Conservation (phyloP, 2,113 vertebrate genomes). For the Ceratotherium simum region DNA sequence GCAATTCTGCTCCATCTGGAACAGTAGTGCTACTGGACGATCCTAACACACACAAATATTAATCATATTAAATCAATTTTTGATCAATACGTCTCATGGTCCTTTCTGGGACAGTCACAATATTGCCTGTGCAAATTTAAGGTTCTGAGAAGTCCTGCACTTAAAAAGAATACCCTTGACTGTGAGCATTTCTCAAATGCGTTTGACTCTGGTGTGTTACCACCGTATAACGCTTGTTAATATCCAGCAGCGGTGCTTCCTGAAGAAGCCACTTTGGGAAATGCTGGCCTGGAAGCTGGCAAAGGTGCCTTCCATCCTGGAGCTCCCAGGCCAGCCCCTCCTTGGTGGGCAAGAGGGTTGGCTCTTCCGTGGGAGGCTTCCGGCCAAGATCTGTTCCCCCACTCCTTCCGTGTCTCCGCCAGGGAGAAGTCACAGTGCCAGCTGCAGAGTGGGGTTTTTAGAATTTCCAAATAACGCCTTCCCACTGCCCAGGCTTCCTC, state of each 20-base stretch:
- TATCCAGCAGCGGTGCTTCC: not conserved
- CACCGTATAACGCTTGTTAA: not conserved
- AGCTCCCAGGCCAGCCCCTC: not conserved
- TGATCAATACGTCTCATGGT: not conserved
- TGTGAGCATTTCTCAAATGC: not conserved
- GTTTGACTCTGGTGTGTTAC: not conserved
- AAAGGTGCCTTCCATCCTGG: not conserved
- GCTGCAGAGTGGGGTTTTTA: not conserved
- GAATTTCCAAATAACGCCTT: slow-evolving; percentile 41
- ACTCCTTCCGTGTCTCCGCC: not conserved
- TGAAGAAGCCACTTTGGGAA: not conserved
- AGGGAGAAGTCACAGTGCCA: not conserved
- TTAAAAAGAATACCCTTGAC: not conserved
- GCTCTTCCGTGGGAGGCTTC: not conserved
- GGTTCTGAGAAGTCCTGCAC: not conserved
- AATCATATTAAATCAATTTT: not conserved
- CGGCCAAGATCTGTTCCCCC: not conserved
- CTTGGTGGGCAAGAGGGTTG: not conserved
- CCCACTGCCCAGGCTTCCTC: slow-evolving; percentile 2
- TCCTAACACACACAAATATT: not conserved
- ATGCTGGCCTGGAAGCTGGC: fast-evolving
- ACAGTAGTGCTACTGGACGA: fast-evolving
- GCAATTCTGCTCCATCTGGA: not conserved
- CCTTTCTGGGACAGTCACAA: not conserved
- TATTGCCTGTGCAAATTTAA: not conserved